These are phyloP conservation scores for Amphiduros pacificus DNA, from an alignment of 2,888 invertebrate species.

Conservation along the genomic window DNA sequence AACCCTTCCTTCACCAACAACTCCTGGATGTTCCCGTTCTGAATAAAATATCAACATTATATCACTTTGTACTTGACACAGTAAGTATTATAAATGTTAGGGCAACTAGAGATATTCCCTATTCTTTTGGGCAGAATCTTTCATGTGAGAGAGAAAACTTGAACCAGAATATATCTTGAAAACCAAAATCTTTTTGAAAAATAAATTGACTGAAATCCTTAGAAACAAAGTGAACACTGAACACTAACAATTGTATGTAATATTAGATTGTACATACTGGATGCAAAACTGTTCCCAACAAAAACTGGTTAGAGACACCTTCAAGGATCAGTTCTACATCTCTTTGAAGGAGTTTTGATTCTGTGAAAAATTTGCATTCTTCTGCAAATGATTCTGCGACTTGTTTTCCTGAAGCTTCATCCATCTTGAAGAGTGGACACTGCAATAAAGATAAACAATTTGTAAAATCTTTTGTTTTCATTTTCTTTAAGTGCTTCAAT, in stretches of 20 bases:
- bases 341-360: slow-evolving; percentile 83
- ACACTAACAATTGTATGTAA: not conserved
- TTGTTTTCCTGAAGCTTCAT: slow-evolving; percentile 37
- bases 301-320: slow-evolving; percentile 85
- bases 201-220: not conserved
- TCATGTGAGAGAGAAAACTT: too few relatives aligned
- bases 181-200: not conserved
- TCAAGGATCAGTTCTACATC: slow-evolving; percentile 78
- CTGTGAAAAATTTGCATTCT: slow-evolving; percentile 93
- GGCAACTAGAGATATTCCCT: too few relatives aligned
- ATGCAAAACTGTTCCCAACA: slow-evolving; percentile 87
- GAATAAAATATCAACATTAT: slow-evolving; percentile 28
- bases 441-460: slow-evolving; percentile 35
- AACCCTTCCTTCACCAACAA: slow-evolving; percentile 85
- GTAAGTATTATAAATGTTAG: too few relatives aligned
- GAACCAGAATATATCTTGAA: too few relatives aligned
- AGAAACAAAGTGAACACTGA: not conserved
- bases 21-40: slow-evolving; percentile 88
- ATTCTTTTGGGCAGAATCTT: too few relatives aligned
- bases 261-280: slow-evolving; percentile 64
- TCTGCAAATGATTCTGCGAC: slow-evolving; percentile 71
- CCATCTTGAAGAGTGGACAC: slow-evolving; percentile 72
- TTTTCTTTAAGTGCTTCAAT: too few relatives aligned
- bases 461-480: too few relatives aligned
- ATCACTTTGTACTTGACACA: too few relatives aligned